These are phyloP conservation scores for Trichomalopsis sarcophagae DNA, from an alignment of 1,140 invertebrate species.

Conservation along the genomic window DNA sequence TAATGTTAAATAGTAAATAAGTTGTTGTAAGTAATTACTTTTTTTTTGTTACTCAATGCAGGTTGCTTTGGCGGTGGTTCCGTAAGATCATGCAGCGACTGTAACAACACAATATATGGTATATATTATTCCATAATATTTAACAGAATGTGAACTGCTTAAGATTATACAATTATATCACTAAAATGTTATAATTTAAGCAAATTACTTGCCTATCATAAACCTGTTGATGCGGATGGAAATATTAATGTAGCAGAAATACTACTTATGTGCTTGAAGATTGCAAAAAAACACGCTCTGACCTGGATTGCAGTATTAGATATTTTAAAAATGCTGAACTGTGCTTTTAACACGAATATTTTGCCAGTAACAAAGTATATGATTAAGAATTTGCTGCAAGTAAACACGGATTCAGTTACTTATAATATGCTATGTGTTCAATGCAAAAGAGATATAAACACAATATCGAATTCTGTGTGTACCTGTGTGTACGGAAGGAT, in stretches of 20 bases:
- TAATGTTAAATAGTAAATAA: no score
- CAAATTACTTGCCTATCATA: no score
- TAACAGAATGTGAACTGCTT: no score
- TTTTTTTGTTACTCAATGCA: no score
- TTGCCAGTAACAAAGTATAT: neutral
- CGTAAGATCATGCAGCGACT: no score
- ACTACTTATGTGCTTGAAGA: neutral
- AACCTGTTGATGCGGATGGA: neutral
- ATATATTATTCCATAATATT: no score
- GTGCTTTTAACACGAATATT: neutral
- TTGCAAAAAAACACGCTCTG: neutral
- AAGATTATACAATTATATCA: no score
- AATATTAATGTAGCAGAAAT: neutral
- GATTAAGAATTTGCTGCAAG: neutral
- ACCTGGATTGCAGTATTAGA: neutral
- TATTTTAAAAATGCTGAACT: conserved; percentile 9
- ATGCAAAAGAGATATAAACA: neutral
- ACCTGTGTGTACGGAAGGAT: neutral
- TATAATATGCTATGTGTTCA: neutral
- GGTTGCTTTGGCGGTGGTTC: no score
- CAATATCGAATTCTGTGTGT: neutral
- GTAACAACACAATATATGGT: no score
- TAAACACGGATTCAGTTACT: neutral
- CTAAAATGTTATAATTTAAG: no score
- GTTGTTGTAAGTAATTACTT: no score